Conservation (phyloP, 2,797 vertebrate genomes). For the Aldrovandia affinis region DNA sequence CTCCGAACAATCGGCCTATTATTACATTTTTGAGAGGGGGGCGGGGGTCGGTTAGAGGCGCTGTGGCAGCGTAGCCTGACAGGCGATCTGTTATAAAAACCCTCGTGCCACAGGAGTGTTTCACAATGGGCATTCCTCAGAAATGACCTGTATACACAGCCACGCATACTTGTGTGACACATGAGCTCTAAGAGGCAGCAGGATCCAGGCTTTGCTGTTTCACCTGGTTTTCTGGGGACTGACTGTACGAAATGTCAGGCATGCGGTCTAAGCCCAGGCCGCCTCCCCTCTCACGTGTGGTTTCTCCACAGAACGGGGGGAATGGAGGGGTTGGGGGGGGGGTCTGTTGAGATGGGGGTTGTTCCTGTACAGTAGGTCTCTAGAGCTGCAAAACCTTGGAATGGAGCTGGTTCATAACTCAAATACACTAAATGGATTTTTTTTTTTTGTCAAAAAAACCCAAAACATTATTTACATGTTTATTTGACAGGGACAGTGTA, state of each 20-base stretch:
- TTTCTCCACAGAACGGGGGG: not conserved
- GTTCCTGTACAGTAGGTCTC: conserved; percentile 1
- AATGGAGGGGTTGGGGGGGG: not conserved
- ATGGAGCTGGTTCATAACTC: not conserved
- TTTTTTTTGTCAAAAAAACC: too few species aligned
- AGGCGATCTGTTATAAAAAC: conserved; percentile 8
- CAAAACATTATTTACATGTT: too few species aligned
- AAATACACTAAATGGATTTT: too few species aligned
- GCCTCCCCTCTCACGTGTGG: not conserved
- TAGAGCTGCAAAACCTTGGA: not conserved
- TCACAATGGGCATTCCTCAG: conserved; percentile 19
- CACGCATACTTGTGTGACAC: conserved; percentile 17
- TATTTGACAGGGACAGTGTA: too few species aligned
- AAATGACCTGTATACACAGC: conserved; percentile 12
- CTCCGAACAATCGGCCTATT: not conserved
- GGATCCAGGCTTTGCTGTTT: conserved; percentile 20
- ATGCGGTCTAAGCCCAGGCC: not conserved
- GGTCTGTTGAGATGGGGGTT: not conserved
- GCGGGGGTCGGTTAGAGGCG: not conserved
- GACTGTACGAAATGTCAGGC: conserved; percentile 22
- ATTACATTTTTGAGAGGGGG: not conserved
- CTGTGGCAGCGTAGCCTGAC: conserved; percentile 1
- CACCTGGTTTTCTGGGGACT: conserved; percentile 28
- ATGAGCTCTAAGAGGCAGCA: not conserved
- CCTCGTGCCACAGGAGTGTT: not conserved